Base-by-base conservation (phyloP, 2,888 invertebrate species). In the Chloroclystis v-ata region DNA sequence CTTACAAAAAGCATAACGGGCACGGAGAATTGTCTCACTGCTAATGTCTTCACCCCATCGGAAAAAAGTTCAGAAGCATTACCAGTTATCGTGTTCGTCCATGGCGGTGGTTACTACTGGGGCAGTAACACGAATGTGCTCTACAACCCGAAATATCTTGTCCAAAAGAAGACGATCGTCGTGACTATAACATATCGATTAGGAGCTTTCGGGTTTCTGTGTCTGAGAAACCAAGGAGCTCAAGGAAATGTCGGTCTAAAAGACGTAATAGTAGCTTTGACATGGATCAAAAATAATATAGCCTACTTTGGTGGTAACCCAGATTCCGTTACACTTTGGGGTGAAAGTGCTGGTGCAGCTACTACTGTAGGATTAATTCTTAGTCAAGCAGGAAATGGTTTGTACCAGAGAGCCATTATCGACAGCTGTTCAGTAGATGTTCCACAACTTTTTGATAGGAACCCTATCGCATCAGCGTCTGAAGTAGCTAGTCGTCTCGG, bases 371-470 rank as follows among this genome's bases (percentile, higher is more conserved):
- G 58, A 42, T 64, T 77, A 32, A 50, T 72, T 11, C 49, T 69
- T 2, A 64, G 67, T 1, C 52, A 66, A 6, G 53, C 61, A 53
- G 61, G 63, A 9, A 52, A 60, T 52, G 71, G 70, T n/a, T 56
- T 78, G 37, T 75, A 73, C 45, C 60, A 68, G 10, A 64, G 63
- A 54, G 70, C 63, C 0, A 75, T 78, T 10, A 37, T 70, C 25
- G 57, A 72, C 49, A 75, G 75, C 47, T 72, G 77, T 1, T 51
- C 68, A 4, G 32, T 63, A 10, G 35, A 66, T n/a, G 58, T 60
- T 33, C 63, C 69, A 8, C 57, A 60, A 6, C 52, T 59, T 26
- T 61, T 71, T 43, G 54, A 54, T 37, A 51, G 51, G 20, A 38
- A 59, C 39, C 67, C 70, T 1, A 24, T 63, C 20, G 39, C 54